Evolutionary conservation across 2,113 vertebrate species (phyloP).

Genomic region (Montifringilla adamsi): DNA sequence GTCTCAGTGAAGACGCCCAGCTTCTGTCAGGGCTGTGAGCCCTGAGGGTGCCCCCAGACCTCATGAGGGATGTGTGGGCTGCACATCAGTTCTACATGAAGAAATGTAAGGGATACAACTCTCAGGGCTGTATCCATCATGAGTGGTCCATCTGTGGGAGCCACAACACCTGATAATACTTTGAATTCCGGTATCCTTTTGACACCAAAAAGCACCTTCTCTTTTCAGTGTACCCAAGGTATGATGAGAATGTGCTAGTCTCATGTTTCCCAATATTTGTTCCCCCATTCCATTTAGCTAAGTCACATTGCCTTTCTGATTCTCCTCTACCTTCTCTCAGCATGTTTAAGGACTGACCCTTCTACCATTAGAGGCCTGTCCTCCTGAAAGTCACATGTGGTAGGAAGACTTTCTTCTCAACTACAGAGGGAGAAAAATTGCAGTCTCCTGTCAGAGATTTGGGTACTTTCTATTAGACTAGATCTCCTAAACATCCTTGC

Average conservation of each 20-base stretch:
- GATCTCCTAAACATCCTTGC: not conserved
- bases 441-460: not conserved
- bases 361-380: not conserved
- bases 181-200: not conserved
- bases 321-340: not conserved
- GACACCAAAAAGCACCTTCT: not conserved
- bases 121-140: not conserved
- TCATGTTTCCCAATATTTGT: rapidly evolving
- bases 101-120: not conserved
- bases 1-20: not conserved
- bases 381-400: not conserved
- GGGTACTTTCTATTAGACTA: not conserved
- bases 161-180: not conserved
- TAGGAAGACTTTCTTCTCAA: not conserved
- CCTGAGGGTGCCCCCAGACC: not conserved
- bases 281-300: not conserved
- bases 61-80: rapidly evolving
- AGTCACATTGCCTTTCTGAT: not conserved
- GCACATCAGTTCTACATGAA: not conserved
- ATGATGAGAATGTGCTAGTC: not conserved
- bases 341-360: not conserved
- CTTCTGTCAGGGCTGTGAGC: not conserved
- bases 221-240: not conserved
- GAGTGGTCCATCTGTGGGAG: not conserved
- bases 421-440: not conserved